These are phyloP conservation scores for Gymnocephalus cernua DNA, from an alignment of 2,113 vertebrate species.

Conservation along the genomic window DNA sequence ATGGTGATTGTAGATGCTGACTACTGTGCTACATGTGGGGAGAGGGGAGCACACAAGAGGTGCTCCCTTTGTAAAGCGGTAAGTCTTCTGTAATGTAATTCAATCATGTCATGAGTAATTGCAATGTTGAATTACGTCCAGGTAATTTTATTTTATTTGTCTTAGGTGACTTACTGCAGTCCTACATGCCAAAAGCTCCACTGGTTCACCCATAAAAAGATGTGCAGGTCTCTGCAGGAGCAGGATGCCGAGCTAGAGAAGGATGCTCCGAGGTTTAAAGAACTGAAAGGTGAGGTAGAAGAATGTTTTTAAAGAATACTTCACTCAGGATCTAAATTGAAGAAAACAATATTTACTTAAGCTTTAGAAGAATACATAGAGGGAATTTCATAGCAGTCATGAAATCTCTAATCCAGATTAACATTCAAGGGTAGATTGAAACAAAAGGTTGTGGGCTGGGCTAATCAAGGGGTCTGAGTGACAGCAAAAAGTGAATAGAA, in stretches of 20 bases:
- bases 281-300: constrained; percentile 75
- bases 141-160: background rate
- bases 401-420: background rate
- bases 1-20: constrained; percentile 93
- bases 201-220: constrained; percentile 93
- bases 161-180: constrained; percentile 90
- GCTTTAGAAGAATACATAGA: background rate
- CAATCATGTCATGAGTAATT: background rate
- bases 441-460: too few species aligned
- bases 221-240: constrained; percentile 86
- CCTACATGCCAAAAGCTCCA: constrained; percentile 90
- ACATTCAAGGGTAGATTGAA: background rate
- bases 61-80: constrained; percentile 96
- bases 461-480: too few species aligned
- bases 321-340: background rate
- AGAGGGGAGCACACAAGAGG: constrained; percentile 92
- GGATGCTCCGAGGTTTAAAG: constrained; percentile 83
- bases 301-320: background rate
- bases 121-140: background rate
- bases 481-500: too few species aligned
- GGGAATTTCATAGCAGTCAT: background rate
- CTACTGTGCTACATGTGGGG: constrained; percentile 94
- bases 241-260: constrained; percentile 83
- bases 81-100: constrained; percentile 46
- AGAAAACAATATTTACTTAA: background rate